Conservation (phyloP, 1,140 invertebrate genomes). For the Prorops nasuta region DNA sequence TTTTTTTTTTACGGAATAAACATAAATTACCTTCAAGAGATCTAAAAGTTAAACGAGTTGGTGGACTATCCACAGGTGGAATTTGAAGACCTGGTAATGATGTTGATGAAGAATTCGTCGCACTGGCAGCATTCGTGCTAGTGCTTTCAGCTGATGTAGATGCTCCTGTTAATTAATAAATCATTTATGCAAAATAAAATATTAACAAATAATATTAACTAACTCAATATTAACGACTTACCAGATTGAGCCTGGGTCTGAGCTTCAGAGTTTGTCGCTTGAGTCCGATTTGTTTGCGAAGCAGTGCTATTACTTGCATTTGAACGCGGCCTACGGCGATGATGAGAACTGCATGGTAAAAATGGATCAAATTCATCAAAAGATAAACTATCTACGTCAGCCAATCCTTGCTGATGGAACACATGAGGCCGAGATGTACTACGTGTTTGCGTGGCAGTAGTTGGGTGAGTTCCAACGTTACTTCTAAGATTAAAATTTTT, state of each 20-base stretch:
- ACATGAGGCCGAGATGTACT: slow-evolving; percentile 67
- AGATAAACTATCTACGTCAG: slow-evolving; percentile 46
- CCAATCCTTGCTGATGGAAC: slow-evolving; percentile 47
- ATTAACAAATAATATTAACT: neutral
- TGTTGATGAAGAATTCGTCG: slow-evolving; percentile 11
- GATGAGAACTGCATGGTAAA: slow-evolving; percentile 69
- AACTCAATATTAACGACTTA: slow-evolving; percentile 4
- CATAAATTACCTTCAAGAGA: no score
- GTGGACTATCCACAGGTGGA: no score
- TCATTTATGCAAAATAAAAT: neutral
- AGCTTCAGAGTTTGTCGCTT: slow-evolving; percentile 23
- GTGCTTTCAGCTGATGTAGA: slow-evolving; percentile 17
- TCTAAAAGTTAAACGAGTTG: no score
- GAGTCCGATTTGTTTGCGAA: slow-evolving; percentile 34
- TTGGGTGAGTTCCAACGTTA: slow-evolving; percentile 65
- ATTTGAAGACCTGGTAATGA: no score
- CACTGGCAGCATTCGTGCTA: slow-evolving; percentile 15
- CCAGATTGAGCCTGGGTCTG: slow-evolving; percentile 27
- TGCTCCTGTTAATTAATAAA: slow-evolving; percentile 15
- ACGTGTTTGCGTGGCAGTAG: slow-evolving; percentile 66
- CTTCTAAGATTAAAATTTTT: slow-evolving; percentile 43
- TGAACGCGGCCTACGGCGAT: slow-evolving; percentile 37
- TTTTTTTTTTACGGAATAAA: no score
- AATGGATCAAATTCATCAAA: slow-evolving; percentile 65
- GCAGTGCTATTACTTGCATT: slow-evolving; percentile 21